Conservation (phyloP, 2,797 vertebrate genomes). For the Loriculus beryllinus region DNA sequence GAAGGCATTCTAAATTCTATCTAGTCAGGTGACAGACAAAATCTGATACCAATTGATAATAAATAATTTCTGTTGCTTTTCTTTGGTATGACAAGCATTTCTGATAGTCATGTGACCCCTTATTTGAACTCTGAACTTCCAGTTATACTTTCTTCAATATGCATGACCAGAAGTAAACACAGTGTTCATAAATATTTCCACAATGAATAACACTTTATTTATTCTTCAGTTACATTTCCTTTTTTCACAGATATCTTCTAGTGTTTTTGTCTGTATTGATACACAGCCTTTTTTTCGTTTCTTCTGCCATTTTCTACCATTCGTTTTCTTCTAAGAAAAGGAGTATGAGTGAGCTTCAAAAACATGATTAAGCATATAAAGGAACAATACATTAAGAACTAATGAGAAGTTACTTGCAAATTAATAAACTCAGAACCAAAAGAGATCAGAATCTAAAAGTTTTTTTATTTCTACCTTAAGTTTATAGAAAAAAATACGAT, state of each 20-base stretch:
- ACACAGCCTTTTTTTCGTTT: neutral
- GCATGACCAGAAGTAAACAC: neutral
- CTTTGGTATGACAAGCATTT: neutral
- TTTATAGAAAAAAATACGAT: neutral
- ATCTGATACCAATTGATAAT: neutral
- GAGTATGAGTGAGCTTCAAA: neutral
- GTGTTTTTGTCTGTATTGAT: neutral
- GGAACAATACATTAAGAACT: neutral
- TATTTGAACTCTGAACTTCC: neutral
- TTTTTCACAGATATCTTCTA: neutral
- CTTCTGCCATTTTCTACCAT: neutral
- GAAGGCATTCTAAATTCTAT: neutral
- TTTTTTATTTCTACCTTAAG: neutral
- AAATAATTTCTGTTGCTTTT: neutral
- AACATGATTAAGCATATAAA: neutral
- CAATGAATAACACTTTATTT: neutral
- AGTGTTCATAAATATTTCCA: neutral
- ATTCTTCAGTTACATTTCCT: neutral
- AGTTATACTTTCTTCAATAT: neutral
- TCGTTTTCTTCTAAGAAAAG: neutral
- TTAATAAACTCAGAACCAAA: neutral
- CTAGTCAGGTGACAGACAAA: neutral
- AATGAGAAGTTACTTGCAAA: neutral
- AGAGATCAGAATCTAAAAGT: neutral
- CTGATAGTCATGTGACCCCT: neutral